Base-by-base conservation (phyloP, 2,797 vertebrate genomes). In the Australoheros facetus region DNA sequence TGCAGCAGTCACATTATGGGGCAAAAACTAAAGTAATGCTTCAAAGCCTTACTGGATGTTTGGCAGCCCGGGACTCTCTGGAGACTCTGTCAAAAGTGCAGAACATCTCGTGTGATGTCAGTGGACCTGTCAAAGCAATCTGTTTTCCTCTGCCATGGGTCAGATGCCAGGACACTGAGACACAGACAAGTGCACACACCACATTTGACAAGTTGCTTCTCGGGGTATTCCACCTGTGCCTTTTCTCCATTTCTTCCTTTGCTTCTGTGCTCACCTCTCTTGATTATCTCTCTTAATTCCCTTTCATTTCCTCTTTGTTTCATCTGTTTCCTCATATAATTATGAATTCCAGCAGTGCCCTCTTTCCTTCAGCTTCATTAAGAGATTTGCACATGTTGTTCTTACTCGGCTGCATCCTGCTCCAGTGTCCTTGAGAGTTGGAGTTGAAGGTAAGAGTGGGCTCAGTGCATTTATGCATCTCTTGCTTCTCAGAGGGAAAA, bases 51-150 rank as follows among this genome's bases (percentile, higher is more conserved):
- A 7, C 51, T 70, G 84, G 85, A 81, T 72, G 78, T 86, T 81
- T 64, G 73, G 81, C 81, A 37, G 80, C 82, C 77, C 60, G 85
- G 62, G 85, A 73, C 81, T 84, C 91, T 85, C 86, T 9, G 55
- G 88, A 90, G 89, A 85, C 77, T 71, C 85, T 75, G 75, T 80
- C 66, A 80, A 87, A 89, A 85, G 86, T 88, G 84, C 88, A 80
- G 77, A 75, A 56, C 69, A 81, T 82, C 73, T 87, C 85, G 58
- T 82, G 79, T 57, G 81, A 88, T 88, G 80, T 89, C 88, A 89
- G 85, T 21, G 64, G 80, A 87, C 73, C 87, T 83, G 88, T 91
- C 91, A 92, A 81, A 86, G 87, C 82, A 87, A 91, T 88, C 86
- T 87, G 87, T 78, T 91, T 82, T 62, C 66, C 56, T 57, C 58